Evolutionary conservation across 1,140 invertebrate genomes (phyloP), one percentile per base, ranked within the genome.

Genomic region (Papilio helenus): DNA sequence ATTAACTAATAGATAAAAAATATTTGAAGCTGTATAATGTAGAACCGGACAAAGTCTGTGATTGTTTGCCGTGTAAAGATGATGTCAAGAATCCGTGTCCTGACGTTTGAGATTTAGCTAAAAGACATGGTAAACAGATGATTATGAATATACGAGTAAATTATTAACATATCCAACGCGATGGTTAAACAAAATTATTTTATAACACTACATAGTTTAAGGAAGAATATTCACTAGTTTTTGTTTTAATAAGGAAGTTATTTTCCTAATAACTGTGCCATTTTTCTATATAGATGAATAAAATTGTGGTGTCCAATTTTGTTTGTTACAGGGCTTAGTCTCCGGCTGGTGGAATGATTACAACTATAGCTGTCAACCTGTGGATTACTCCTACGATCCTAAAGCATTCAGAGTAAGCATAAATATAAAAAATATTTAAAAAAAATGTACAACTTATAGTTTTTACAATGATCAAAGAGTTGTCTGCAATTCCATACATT

Each of bases 341-440:
- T 91, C 94, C n/a, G 97, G 97, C 77, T 97, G 97, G 96, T 95
- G 95, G 72, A 94, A 95, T 23, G 96, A 96, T 79, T 99, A 98
- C 90, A 97, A 95, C 92, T 98, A 96, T 87, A 95, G 92, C 5
- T 99, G 98, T 91, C 97, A 99, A 95, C 97, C 97, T 3, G 97
- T 98, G 7, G 97, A 97, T 90, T 98, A 98, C 89, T 96, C 97
- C 0, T 94, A 96, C 58, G 96, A 96, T 90, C 96, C 97, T 8
- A 96, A 96, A 89, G 96, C 97, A 76, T 90, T 97, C 84, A 95
- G 97, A 93, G 98, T 98, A 96, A 95, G 96, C 95, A 51, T 51
- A 58, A 84, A 10, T 95, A 51, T 51, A 58, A 84, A 10, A 44
- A 44, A 8, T 71, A 29, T 71, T 71, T 1, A 10, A 71, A 39